These are phyloP conservation scores for Caenorhabditis imperialis DNA, from an alignment of 2,888 invertebrate species.

Conservation along the genomic window DNA sequence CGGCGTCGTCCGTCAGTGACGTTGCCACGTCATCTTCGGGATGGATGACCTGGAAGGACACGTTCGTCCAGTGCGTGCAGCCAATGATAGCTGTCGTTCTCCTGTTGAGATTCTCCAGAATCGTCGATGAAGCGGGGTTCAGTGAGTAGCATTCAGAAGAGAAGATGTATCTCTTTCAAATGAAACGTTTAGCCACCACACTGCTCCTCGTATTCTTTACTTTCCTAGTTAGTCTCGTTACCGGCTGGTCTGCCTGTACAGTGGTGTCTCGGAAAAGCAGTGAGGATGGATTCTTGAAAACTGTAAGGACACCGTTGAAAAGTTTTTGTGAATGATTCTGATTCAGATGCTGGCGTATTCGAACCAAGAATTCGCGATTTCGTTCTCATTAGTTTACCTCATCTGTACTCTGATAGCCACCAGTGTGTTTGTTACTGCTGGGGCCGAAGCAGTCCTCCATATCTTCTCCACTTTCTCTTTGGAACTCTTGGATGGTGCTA, in stretches of 20 bases:
- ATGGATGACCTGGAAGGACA: slow-evolving; percentile 55
- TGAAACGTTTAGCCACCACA: slow-evolving; percentile 31
- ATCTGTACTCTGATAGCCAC: slow-evolving; percentile 39
- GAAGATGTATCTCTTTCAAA: neutral
- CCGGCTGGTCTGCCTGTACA: slow-evolving; percentile 52
- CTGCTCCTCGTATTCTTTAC: slow-evolving; percentile 36
- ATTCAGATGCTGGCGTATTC: slow-evolving; percentile 48
- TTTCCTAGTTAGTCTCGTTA: slow-evolving; percentile 43
- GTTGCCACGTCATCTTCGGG: slow-evolving; percentile 6
- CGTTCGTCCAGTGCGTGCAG: slow-evolving; percentile 45
- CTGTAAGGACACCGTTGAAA: too few species aligned
- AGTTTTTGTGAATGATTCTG: too few species aligned
- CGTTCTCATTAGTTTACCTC: slow-evolving; percentile 38
- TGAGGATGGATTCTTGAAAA: slow-evolving; percentile 41
- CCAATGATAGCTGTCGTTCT: slow-evolving; percentile 55
- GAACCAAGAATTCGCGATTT: slow-evolving; percentile 35
- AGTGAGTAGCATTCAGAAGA: slow-evolving; percentile 7
- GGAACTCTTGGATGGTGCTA: slow-evolving; percentile 50
- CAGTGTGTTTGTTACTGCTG: slow-evolving; percentile 35
- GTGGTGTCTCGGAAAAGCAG: slow-evolving; percentile 24
- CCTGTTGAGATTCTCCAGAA: slow-evolving; percentile 40
- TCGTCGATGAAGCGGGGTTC: slow-evolving; percentile 52
- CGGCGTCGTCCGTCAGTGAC: slow-evolving; percentile 3
- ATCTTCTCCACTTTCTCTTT: slow-evolving; percentile 32
- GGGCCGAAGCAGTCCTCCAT: slow-evolving; percentile 52